Evolutionary conservation across 2,113 vertebrate species (phyloP).

Genomic region (Melanocharis versteri): DNA sequence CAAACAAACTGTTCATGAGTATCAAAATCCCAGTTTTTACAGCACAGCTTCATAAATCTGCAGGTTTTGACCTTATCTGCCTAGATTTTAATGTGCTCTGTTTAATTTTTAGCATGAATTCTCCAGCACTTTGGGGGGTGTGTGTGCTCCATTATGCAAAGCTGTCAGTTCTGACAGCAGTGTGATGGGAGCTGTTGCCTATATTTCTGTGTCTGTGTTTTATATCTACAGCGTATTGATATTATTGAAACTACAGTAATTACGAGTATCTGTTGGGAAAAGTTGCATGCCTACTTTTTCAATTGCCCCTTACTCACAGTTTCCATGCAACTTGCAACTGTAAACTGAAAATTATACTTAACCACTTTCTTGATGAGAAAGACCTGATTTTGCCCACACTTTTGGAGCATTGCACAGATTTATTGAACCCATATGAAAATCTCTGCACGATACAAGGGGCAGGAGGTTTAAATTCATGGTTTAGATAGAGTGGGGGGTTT

Average conservation of each 20-base stretch:
- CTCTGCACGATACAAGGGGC: background rate
- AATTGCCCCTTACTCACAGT: conserved; percentile 5
- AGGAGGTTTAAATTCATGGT: conserved; percentile 2
- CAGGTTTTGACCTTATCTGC: background rate
- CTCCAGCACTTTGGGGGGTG: background rate
- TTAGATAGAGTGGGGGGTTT: accelerated
- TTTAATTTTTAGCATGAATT: background rate
- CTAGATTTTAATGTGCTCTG: background rate
- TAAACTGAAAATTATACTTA: background rate
- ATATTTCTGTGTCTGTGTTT: background rate
- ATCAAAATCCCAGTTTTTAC: background rate
- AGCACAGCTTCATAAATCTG: background rate
- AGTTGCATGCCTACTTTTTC: background rate
- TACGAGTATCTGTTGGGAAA: background rate
- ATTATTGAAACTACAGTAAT: background rate
- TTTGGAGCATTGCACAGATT: background rate
- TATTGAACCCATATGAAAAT: conserved; percentile 53
- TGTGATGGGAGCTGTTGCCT: background rate
- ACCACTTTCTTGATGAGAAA: conserved; percentile 42
- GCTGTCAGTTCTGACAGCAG: background rate
- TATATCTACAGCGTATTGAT: background rate
- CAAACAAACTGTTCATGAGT: background rate
- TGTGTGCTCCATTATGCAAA: background rate
- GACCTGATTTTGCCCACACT: conserved; percentile 32
- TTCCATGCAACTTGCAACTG: conserved; percentile 25